Evolutionary conservation across 64 coral and sea anemone species (phyloP).

Genomic region (Actinia tenebrosa): DNA sequence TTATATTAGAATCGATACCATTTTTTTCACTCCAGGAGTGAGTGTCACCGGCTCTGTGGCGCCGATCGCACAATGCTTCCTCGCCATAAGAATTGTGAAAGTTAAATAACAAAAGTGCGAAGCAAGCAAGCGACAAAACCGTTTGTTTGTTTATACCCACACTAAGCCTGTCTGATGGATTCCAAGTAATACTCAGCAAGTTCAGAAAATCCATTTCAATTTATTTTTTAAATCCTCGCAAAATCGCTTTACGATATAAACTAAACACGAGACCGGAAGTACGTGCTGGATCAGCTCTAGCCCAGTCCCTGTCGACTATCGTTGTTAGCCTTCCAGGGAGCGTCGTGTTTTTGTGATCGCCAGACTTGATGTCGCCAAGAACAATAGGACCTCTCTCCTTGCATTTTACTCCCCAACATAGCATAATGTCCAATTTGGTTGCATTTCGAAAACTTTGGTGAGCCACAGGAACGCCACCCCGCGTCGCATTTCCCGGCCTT

Average conservation of each 20-base stretch:
- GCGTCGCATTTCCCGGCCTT: neutral
- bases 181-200: neutral
- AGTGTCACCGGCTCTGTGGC: constrained; percentile 61
- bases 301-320: constrained; percentile 25
- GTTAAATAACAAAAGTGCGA: constrained; percentile 74
- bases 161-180: neutral
- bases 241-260: constrained; percentile 8
- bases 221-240: constrained; percentile 11
- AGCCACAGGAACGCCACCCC: constrained; percentile 9
- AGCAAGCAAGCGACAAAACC: constrained; percentile 41
- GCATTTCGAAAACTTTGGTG: constrained; percentile 6
- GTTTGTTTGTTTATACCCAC: constrained; percentile 63
- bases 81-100: constrained; percentile 88
- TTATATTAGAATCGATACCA: constrained; percentile 58
- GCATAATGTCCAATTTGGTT: constrained; percentile 19
- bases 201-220: neutral
- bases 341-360: constrained; percentile 62
- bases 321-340: constrained; percentile 51
- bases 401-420: constrained; percentile 10
- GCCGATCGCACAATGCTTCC: constrained; percentile 66
- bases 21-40: constrained; percentile 79
- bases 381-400: constrained; percentile 58
- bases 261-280: constrained; percentile 44
- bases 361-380: constrained; percentile 77
- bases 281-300: constrained; percentile 19